Evolutionary conservation across 2,113 vertebrate genomes (phyloP), one percentile per base, ranked within the genome.

Genomic region (Felis catus): DNA sequence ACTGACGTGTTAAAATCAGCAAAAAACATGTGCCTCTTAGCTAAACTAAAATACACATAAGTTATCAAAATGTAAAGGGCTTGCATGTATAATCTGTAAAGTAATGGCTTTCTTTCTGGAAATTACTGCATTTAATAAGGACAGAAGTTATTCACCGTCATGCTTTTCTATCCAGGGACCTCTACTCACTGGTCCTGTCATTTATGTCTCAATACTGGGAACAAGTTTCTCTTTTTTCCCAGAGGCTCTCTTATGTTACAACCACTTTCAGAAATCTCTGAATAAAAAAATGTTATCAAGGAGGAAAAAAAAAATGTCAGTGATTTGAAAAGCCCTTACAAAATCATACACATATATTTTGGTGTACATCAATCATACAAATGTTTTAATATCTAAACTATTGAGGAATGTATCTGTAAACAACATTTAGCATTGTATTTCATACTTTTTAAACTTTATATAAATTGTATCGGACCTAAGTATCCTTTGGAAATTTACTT

Each of bases 191-290:
- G 58, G 13, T 27, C 19, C 41, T 76, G 33, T 58, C 63, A 94
- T n/a, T 51, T 41, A 90, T 66, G 25, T 63, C 48, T 89, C 16
- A 55, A 92, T 73, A 39, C 3, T 89, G 25, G 31, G 29, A 89
- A 23, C 18, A 97, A 48, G 3, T 36, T 89, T 82, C 36, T 48
- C 18, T 51, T 3, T 68, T 41, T 45, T 71, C 29, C 10, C 19
- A 86, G 18, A 91, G 25, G 0, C 15, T 81, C 53, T 96, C 9
- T 85, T 81, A 94, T 16, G 5, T 89, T 29, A 73, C 11, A 73
- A 96, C 5, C 9, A 31, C 21, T 89, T 88, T 63, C 65, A 91
- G 36, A 95, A 92, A 89, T 80, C 31, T 96, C 45, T 94, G 3
- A 1, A n/a, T 51, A 83, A 65, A 79, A 65, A 88, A n/a, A 1